Conservation (phyloP, 2,113 vertebrate species). For the Theropithecus gelada region DNA sequence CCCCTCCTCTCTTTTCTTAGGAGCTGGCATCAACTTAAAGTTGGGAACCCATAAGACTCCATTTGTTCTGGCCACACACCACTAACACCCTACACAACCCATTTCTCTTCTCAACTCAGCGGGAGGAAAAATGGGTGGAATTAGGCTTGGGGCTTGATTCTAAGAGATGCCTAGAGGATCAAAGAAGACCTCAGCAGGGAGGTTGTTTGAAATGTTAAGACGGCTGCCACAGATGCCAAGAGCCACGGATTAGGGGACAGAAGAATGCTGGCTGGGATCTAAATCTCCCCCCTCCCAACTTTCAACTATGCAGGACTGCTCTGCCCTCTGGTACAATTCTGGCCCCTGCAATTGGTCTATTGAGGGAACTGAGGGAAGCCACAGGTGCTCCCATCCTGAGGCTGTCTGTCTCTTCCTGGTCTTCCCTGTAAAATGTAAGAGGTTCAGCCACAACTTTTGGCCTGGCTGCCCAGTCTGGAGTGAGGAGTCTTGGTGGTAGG, state of each 20-base stretch:
- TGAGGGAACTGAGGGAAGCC: not conserved
- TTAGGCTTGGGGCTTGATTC: not conserved
- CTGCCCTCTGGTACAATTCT: not conserved
- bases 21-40: not conserved
- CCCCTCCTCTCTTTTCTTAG: not conserved
- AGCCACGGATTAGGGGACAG: not conserved
- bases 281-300: not conserved
- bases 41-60: not conserved
- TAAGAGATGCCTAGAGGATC: conserved; percentile 17
- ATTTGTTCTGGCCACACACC: not conserved
- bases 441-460: not conserved
- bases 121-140: not conserved
- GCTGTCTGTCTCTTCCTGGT: not conserved
- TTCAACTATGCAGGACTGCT: not conserved
- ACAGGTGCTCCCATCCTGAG: not conserved
- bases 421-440: not conserved
- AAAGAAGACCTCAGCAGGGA: conserved; percentile 41
- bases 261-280: not conserved
- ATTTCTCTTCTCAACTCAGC: not conserved
- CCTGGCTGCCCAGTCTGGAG: not conserved
- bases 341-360: not conserved
- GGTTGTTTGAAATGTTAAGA: conserved; percentile 45
- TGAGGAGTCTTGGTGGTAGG: not conserved
- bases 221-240: not conserved
- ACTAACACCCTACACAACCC: not conserved